Base-by-base conservation (phyloP, 2,888 invertebrate species). In the Loripinus fragilis region DNA sequence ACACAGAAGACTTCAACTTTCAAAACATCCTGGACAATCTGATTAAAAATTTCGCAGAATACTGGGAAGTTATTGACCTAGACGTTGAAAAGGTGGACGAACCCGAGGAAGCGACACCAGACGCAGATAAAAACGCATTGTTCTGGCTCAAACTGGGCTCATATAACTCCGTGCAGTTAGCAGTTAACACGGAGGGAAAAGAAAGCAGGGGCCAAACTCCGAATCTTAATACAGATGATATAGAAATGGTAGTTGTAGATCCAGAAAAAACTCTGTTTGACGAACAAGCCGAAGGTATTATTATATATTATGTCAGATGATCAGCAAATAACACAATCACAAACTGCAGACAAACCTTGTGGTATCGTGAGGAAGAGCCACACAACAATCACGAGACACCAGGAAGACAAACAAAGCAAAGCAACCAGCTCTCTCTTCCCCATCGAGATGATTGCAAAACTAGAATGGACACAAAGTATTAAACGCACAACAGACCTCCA, bases 51-150 rank as follows among this genome's bases (percentile, higher is more conserved):
- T 69, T 48, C 20, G n/a, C 33, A 20, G 69, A 69, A 50, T 69
- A 69, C 33, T 69, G 69, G 69, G 69, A 69, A 28, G 33, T 69
- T 48, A 45, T 69, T 8, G 69, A 69, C 28, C n/a, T 69, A 38
- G 48, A 69, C n/a, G 69, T 69, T 33, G 48, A 45, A 48, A 42
- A 35, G 50, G 8, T 69, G 1, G 69, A 69, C 20, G 25, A 2
- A 28, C 5, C 50, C 7, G 7, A 5, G 17, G 28, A 55, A 7
- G 17, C 30, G 2, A 12, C 17, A 33, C 7, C 33, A 5, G 20
- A 7, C 1, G 17, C 60, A 10, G 48, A 69, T 20, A n/a, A 45
- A 23, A 33, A 45, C 25, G n/a, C 48, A 12, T 20, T 5, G 17
- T 69, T 69, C n/a, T 69, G 69, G 69, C 30, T 69, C 0, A 69